Evolutionary conservation across 2,797 vertebrate species (phyloP).

Genomic region (Neosilurus hyrtlii): DNA sequence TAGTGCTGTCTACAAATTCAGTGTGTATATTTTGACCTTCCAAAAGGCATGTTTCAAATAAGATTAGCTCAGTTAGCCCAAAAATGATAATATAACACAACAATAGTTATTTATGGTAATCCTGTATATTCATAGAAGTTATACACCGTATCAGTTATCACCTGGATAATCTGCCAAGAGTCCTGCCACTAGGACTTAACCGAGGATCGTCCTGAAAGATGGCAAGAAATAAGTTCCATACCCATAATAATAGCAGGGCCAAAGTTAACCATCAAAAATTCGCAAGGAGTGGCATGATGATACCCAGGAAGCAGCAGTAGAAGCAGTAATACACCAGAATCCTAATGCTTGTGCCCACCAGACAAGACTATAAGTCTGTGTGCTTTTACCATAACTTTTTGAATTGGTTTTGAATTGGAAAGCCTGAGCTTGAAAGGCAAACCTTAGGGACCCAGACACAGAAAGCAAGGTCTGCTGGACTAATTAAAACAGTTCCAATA

Average conservation of each 20-base stretch:
- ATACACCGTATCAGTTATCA: neutral
- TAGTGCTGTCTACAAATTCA: neutral
- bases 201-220: neutral
- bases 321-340: neutral
- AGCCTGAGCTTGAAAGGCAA: neutral
- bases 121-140: neutral
- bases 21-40: neutral
- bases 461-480: neutral
- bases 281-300: too few relatives aligned
- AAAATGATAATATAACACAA: neutral
- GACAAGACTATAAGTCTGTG: neutral
- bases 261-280: neutral
- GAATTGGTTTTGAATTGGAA: neutral
- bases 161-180: neutral
- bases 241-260: neutral
- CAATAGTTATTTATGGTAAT: neutral
- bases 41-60: neutral
- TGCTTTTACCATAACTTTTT: neutral
- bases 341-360: neutral
- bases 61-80: neutral
- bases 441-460: neutral
- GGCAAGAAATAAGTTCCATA: neutral
- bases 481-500: neutral
- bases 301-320: neutral
- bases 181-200: neutral